Evolutionary conservation across 2,113 vertebrate species (phyloP), one percentile per base, ranked within the genome.

Genomic region (Setophaga coronata): DNA sequence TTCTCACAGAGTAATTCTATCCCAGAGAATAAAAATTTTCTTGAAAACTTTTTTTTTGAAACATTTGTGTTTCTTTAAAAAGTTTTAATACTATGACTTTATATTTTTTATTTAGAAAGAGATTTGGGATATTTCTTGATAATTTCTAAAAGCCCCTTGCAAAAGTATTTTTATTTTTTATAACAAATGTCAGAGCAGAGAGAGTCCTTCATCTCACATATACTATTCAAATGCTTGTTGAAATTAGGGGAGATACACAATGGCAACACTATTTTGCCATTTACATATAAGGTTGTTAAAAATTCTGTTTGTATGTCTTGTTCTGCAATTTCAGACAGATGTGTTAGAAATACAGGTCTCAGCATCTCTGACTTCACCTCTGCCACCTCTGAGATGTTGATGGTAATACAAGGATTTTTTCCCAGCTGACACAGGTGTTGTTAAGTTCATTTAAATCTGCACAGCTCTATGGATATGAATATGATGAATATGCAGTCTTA

Each of bases 191-290:
- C n/a, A 57, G 47, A 42, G 36, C 34, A 77, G 50, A 72, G 40
- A 53, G 28, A 60, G 40, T 57, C 10, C 38, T 84, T 87, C 31
- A 45, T 45, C 25, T 76, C 74, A 48, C 19, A 69, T 54, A 61
- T 0, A 0, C 11, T 61, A 38, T 57, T 29, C 20, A 85, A 51
- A 57, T 23, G 20, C 45, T 66, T 69, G 40, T 53, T 80, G 50
- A 77, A 86, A 69, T 2, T 45, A 60, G 9, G 13, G 24, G 11
- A 90, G 12, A 50, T 36, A 23, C 14, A 91, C 40, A 87, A 79
- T 0, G 2, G 6, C 29, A 66, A 36, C 18, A 50, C 23, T 70
- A 48, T 73, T 51, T 74, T 60, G 1, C 28, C 0, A 1, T 61
- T 85, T 64, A 78, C 18, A 18, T 23, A 34, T 34, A 38, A 78